phyloP scores from a whole-genome alignment of 2,113 vertebrate genomes.

The Ceyx cyanopectus region DNA sequence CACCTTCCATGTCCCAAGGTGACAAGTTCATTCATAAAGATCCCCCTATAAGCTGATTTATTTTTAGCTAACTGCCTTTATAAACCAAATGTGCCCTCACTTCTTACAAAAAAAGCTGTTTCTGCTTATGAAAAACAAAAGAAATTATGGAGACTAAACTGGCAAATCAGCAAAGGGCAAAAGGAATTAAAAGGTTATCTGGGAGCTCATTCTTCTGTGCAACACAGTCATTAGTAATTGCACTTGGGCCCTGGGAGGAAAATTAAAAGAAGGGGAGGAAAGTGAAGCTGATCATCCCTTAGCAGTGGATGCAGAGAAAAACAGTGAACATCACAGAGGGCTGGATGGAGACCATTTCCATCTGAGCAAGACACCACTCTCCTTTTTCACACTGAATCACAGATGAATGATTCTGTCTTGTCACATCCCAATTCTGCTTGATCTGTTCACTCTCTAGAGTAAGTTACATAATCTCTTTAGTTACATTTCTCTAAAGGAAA shows the following conservation, averaged over 20 bases:
- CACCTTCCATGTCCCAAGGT: background rate
- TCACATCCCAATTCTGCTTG: background rate
- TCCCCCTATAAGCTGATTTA: background rate
- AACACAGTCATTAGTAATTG: background rate
- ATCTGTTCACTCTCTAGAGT: background rate
- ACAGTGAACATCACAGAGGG: background rate
- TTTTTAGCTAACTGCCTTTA: background rate
- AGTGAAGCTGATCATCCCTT: background rate
- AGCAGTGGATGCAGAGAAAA: background rate
- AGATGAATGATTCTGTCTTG: background rate
- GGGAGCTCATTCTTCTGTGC: background rate
- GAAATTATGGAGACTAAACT: background rate
- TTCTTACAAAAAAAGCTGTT: background rate
- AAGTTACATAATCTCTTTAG: background rate
- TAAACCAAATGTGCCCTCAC: background rate
- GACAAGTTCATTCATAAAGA: background rate
- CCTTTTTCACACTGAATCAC: background rate
- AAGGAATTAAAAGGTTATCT: background rate
- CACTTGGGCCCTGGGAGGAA: background rate
- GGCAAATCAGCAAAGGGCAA: background rate
- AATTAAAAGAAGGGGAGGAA: fast-evolving
- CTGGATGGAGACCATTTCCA: background rate
- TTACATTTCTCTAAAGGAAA: background rate
- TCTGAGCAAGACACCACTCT: background rate
- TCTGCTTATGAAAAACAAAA: background rate